phyloP scores from a whole-genome alignment of 2,113 vertebrate species.

The Xiphorhynchus elegans region DNA sequence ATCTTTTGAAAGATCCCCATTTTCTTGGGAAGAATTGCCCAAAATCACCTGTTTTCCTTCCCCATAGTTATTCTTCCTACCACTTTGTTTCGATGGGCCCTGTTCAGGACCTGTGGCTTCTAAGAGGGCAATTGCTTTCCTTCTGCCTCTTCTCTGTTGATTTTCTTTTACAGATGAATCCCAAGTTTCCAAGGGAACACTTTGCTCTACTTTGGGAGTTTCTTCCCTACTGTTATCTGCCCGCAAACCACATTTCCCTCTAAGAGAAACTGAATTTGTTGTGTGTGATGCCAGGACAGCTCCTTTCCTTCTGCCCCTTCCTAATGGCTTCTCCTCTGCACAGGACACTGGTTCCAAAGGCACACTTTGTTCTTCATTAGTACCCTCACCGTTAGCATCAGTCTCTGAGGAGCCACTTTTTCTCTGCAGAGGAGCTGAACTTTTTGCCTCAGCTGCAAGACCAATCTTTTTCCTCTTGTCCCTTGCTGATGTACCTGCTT shows the following conservation, averaged over 20 bases:
- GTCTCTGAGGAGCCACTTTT: background rate
- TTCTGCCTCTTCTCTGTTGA: background rate
- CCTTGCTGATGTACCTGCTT: background rate
- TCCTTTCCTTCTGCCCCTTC: conserved; percentile 16
- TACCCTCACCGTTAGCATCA: background rate
- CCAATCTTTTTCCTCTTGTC: background rate
- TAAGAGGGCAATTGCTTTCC: background rate
- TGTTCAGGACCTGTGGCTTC: background rate
- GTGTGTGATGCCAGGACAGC: background rate
- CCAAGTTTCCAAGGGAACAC: background rate
- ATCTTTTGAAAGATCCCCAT: background rate
- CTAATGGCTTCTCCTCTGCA: background rate
- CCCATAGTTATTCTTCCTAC: background rate
- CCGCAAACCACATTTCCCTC: background rate
- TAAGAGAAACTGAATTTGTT: background rate
- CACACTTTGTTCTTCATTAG: background rate
- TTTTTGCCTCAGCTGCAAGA: background rate
- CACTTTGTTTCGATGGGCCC: background rate
- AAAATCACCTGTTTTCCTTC: background rate
- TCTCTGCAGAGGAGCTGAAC: background rate
- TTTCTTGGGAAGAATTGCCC: background rate
- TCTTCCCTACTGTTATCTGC: background rate
- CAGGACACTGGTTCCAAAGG: background rate
- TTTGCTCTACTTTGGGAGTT: background rate
- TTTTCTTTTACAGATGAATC: background rate